Conservation (phyloP, 2,888 invertebrate genomes). For the Enchytraeus crypticus region DNA sequence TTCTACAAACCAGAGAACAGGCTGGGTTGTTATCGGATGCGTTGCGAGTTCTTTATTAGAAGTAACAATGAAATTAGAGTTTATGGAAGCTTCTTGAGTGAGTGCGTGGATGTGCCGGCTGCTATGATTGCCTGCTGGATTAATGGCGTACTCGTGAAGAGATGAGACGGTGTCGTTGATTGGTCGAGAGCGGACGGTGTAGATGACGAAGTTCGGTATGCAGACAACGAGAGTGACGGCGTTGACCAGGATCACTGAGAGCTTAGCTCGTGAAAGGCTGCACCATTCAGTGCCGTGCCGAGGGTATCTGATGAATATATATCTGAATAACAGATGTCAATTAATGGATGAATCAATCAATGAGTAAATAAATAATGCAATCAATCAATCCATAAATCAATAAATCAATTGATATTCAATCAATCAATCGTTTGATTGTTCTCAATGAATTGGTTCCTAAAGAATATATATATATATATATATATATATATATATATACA, state of each 20-base stretch:
- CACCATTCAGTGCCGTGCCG: conserved; percentile 74
- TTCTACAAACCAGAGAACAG: too few relatives aligned
- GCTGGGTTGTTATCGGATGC: too few relatives aligned
- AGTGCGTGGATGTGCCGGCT: conserved; percentile 53
- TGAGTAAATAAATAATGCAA: too few relatives aligned
- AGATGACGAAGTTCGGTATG: conserved; percentile 50
- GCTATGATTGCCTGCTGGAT: conserved; percentile 52
- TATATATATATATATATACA: not conserved
- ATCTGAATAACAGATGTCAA: conserved; percentile 52
- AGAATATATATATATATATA: not conserved
- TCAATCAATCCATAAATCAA: not conserved
- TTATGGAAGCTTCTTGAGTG: too few relatives aligned
- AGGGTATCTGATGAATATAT: conserved; percentile 56
- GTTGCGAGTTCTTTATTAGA: too few relatives aligned
- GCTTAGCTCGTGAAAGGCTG: conserved; percentile 68
- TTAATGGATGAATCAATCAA: not conserved
- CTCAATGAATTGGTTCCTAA: not conserved
- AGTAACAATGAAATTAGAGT: conserved; percentile 78
- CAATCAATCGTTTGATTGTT: not conserved
- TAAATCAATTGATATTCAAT: not conserved
- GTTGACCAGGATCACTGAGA: conserved; percentile 60
- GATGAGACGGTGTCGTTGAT: too few relatives aligned
- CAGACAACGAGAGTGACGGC: conserved; percentile 41
- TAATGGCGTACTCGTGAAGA: not conserved
- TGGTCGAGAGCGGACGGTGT: conserved; percentile 6